Conservation (phyloP, 2,888 invertebrate species). For the Standfussiana lucernea region DNA sequence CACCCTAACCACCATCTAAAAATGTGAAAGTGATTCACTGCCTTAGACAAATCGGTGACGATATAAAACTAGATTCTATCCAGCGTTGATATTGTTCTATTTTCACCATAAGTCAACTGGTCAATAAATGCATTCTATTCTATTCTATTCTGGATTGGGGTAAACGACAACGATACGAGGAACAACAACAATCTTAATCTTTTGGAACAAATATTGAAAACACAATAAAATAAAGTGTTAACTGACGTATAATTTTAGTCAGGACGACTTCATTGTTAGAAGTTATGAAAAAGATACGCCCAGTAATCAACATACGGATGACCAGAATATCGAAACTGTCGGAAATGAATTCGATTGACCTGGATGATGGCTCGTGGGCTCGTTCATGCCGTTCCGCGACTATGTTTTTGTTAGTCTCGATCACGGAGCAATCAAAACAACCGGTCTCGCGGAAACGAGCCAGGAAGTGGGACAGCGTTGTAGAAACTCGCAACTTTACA, state of each 20-base stretch:
- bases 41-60: neutral
- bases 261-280: neutral
- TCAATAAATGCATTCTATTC: too few species aligned
- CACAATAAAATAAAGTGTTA: neutral
- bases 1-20: conserved; percentile 13
- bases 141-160: too few species aligned
- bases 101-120: neutral
- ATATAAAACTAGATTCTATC: conserved; percentile 3
- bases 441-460: conserved; percentile 80
- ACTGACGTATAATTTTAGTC: neutral
- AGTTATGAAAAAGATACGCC: conserved; percentile 21
- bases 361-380: conserved; percentile 73
- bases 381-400: conserved; percentile 76
- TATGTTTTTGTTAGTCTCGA: conserved; percentile 77
- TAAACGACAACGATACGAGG: neutral
- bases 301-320: conserved; percentile 41
- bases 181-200: neutral
- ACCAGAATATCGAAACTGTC: conserved; percentile 65
- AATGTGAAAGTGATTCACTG: conserved; percentile 53
- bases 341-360: conserved; percentile 83
- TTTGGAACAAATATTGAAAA: conserved; percentile 2
- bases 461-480: conserved; percentile 82
- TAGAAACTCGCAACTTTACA: conserved; percentile 83
- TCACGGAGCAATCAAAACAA: conserved; percentile 80
- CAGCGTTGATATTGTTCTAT: neutral